A percentile compares a stretch with the other conserved stretches of the same genome.
These are phyloP conservation scores for Sebastes trivittatus DNA, from an alignment of 2,797 vertebrate genomes.

Conservation along the genomic window DNA sequence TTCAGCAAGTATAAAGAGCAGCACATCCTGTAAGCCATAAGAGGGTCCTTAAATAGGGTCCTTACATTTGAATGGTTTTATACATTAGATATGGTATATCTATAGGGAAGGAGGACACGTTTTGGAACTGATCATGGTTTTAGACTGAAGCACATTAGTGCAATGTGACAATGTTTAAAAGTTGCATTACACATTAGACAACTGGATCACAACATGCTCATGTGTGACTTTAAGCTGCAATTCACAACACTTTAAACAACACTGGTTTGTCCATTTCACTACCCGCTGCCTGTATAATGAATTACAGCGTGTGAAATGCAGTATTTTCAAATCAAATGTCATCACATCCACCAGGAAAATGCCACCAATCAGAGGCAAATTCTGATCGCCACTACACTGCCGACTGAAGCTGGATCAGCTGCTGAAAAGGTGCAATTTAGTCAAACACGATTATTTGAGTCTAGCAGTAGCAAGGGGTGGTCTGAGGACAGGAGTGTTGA, in stretches of 20 bases:
- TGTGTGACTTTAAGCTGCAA: background rate
- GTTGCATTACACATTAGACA: background rate
- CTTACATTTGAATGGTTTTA: slow-evolving; percentile 12
- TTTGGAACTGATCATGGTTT: background rate
- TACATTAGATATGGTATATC: background rate
- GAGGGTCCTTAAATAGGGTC: slow-evolving; percentile 15
- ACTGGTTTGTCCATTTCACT: slow-evolving; percentile 12
- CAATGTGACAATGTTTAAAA: background rate
- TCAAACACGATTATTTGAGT: background rate
- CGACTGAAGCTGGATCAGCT: background rate
- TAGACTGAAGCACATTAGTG: background rate
- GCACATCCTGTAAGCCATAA: background rate
- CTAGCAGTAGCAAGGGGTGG: background rate
- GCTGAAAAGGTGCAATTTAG: background rate
- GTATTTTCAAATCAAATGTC: slow-evolving; percentile 48
- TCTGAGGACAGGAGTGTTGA: slow-evolving; percentile 1
- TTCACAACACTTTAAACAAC: slow-evolving; percentile 8
- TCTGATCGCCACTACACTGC: background rate
- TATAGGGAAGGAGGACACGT: background rate
- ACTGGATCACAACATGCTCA: background rate
- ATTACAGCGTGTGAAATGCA: slow-evolving; percentile 10
- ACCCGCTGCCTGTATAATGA: slow-evolving; percentile 6
- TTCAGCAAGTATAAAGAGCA: slow-evolving; percentile 50
- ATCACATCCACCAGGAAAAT: slow-evolving; percentile 42
- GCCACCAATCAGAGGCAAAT: slow-evolving; percentile 37